These are phyloP conservation scores for Vultur gryphus DNA, from an alignment of 2,797 vertebrate species.

Conservation along the genomic window DNA sequence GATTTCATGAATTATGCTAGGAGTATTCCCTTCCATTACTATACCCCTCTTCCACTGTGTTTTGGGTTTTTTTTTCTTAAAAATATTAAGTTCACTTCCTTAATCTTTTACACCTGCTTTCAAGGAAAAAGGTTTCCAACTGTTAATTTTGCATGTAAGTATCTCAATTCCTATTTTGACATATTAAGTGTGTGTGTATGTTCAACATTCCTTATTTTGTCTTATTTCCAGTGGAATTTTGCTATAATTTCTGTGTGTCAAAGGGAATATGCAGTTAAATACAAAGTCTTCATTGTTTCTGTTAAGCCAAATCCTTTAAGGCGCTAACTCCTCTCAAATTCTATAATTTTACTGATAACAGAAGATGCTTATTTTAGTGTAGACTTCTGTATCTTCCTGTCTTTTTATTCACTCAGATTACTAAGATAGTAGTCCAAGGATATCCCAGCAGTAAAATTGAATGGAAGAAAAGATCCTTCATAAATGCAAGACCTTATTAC, in stretches of 20 bases:
- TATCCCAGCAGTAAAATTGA: background rate
- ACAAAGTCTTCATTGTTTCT: background rate
- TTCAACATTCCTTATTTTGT: background rate
- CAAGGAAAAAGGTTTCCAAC: background rate
- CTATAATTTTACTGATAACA: background rate
- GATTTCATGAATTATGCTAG: background rate
- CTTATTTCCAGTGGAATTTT: slow-evolving; percentile 1
- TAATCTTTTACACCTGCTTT: background rate
- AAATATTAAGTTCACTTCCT: background rate
- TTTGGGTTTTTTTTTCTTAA: background rate
- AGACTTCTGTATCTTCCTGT: background rate
- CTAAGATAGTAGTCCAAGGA: background rate
- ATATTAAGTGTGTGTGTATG: background rate
- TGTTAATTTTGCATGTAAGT: background rate
- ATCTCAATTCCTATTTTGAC: background rate
- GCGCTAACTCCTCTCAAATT: background rate
- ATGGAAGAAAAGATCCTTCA: background rate
- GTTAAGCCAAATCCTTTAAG: background rate
- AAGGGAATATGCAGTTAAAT: background rate
- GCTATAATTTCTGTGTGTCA: background rate
- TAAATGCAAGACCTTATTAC: background rate
- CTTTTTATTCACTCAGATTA: background rate
- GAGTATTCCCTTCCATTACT: background rate
- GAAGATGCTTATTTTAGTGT: background rate
- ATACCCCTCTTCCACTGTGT: background rate